Percentiles rank a stretch among this genome's conserved stretches.
Conservation (phyloP, 2,113 vertebrate genomes). For the rat (Rattus norvegicus) region GRCr8 NC_086023.1:111620501-111621000, state of each 20-base stretch:
- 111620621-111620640: neutral
- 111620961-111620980: neutral
- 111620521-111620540: neutral
- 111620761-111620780: neutral
- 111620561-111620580: neutral
- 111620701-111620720: too few relatives aligned
- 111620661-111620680: neutral
- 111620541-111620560: neutral
- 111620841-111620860: neutral
- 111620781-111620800: conserved; percentile 15
- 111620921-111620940: neutral
- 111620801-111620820: neutral
- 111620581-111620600: neutral
- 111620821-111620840: neutral
- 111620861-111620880: neutral
- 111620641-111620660: neutral
- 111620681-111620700: neutral
- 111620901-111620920: neutral
- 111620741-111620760: neutral
- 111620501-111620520: neutral
- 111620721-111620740: neutral
- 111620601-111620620: neutral
- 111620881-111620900: neutral
- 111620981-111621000: neutral
- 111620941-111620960: neutral